phyloP scores from a whole-genome alignment of 2,797 vertebrate species.

The Characodon lateralis region DNA sequence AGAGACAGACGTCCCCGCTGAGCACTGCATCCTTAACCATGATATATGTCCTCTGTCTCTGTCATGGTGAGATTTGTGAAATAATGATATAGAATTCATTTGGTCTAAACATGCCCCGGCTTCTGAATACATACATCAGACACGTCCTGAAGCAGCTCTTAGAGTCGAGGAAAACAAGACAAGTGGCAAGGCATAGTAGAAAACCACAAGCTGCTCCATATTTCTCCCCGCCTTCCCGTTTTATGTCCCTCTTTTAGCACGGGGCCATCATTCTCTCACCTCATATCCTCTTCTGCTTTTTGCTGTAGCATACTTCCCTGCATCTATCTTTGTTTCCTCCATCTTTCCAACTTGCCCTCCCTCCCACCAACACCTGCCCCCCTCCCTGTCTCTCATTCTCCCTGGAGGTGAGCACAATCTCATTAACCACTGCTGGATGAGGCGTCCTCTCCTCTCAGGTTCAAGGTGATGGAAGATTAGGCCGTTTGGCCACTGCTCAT shows the following conservation, averaged over 20 bases:
- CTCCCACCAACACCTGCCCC: conserved; percentile 42
- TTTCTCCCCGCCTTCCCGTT: conserved; percentile 40
- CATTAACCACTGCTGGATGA: conserved; percentile 96
- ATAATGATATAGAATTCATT: conserved; percentile 94
- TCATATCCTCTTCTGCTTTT: conserved; percentile 58
- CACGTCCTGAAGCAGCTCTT: conserved; percentile 88
- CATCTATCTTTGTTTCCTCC: conserved; percentile 66
- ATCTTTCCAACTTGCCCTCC: conserved; percentile 53
- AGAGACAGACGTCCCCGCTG: conserved; percentile 71
- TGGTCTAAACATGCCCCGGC: conserved; percentile 85
- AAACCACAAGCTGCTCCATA: conserved; percentile 79
- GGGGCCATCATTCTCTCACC: conserved; percentile 56
- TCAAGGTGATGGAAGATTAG: conserved; percentile 99
- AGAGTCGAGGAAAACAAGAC: conserved; percentile 81
- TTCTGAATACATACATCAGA: conserved; percentile 89
- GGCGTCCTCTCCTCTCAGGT: conserved; percentile 94
- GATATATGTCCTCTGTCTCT: conserved; percentile 86
- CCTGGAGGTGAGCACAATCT: conserved; percentile 92
- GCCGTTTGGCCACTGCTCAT: conserved; percentile 94
- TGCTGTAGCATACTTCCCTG: conserved; percentile 34
- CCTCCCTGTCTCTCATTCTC: conserved; percentile 78
- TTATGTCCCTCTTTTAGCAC: conserved; percentile 33
- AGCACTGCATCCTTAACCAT: conserved; percentile 83
- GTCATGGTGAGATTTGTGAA: conserved; percentile 82
- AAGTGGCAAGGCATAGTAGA: conserved; percentile 49